Evolutionary conservation across 2,113 vertebrate species (phyloP), one percentile per base, ranked within the genome.

Genomic region (Perca flavescens): DNA sequence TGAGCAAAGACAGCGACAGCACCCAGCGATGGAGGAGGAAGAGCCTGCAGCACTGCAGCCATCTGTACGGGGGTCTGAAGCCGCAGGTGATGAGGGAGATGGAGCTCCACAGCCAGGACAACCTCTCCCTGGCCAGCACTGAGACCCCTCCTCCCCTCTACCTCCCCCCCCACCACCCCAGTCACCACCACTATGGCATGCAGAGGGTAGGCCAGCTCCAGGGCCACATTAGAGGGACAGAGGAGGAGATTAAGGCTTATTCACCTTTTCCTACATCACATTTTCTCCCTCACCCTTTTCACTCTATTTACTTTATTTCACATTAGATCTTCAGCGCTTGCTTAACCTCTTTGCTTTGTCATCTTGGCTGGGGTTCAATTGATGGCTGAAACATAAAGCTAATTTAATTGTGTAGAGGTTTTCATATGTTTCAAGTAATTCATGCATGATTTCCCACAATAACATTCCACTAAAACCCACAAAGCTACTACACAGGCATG

Each of bases 1-100:
- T 99, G 86, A 98, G 98, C 92, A 98, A 98, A 88, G 97, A 99
- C 89, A 96, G 95, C 0, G 97, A 99, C 13, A 95, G 96, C 57
- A 97, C 96, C 40, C 97, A 99, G 94, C 97, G 97, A 87, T 99
- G 98, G 98, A 97, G 99, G 92, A 96, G 97, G 89, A 97, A 97
- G 94, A 99, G 97, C 95, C 95, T 99, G 71, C 97, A 97, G 15
- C 98, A 99, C 95, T 99, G 98, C 96, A 97, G 97, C 94, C 95
- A 97, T 86, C 96, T 98, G 58, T 99, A 99, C 0, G 98, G 98
- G 76, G 97, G 97, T 86, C 96, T 99, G 90, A 99, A 99, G 90
- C 93, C 96, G 0, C 97, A 98, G 94, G 97, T 97, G 92, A 96
- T 99, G 90, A 96, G 97, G 28, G 97, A 97, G 79, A 97, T 98